Evolutionary conservation across 2,113 vertebrate species (phyloP), one percentile per base, ranked within the genome.

Genomic region (Rhinolophus sinicus): DNA sequence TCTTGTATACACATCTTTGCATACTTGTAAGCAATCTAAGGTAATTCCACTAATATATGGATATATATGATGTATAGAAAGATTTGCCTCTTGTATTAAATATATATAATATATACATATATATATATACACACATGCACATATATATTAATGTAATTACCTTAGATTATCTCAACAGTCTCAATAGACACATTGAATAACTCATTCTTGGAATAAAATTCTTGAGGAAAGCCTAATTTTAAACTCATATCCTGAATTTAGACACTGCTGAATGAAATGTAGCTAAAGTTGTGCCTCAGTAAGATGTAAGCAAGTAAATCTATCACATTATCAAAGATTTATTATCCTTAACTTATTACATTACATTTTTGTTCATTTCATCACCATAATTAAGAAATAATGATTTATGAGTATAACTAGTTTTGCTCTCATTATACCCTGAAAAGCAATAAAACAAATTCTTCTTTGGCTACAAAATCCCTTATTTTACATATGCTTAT

Each of bases 351-450:
- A 85, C 65, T 92, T 93, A 94, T 82, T 94, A 64, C 26, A 92
- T 82, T 94, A 64, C 21, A 90, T 77, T 76, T 92, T 88, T 90
- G 7, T 67, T 78, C 62, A 94, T 5, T 93, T 86, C 40, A 93
- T 93, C 78, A 96, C 0, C 10, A 82, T 78, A 96, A 94, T 85
- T 97, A 94, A 93, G 21, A 86, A 96, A 96, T 69, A 90, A 72
- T 86, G 58, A 96, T 84, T 87, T 92, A 89, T 78, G 26, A 91
- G 6, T 12, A 76, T 81, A 95, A 88, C 50, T 56, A 83, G 88
- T 58, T 89, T 75, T 95, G 38, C 28, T 77, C 38, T 95, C 70
- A 94, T 78, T 86, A 72, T 50, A 92, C 12, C 21, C 64, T 56
- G 8, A 81, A 84, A 84, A 78, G 56, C 56, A 96, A 89, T 73